These are phyloP conservation scores for Pachycephala philippinensis DNA, from an alignment of 2,113 vertebrate genomes.

Conservation along the genomic window DNA sequence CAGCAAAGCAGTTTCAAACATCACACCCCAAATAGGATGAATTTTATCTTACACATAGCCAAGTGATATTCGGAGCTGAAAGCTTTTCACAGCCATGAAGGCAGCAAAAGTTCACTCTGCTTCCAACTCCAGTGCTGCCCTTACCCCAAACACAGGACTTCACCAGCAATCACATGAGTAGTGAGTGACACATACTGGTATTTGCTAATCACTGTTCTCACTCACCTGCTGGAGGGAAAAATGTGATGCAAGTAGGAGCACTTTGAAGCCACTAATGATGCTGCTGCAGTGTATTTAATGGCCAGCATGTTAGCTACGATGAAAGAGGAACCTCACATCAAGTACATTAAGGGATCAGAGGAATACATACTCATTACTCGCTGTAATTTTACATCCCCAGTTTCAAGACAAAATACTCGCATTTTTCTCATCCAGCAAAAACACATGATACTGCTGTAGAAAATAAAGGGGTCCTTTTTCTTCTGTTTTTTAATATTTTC, in stretches of 20 bases:
- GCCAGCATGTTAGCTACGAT: constrained; percentile 49
- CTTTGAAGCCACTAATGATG: constrained; percentile 65
- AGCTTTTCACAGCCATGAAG: background rate
- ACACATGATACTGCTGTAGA: background rate
- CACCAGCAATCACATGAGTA: background rate
- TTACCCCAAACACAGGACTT: background rate
- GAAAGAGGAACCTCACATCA: constrained; percentile 61
- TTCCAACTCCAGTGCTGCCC: background rate
- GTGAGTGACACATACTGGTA: background rate
- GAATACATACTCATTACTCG: constrained; percentile 56
- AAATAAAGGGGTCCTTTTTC: constrained; percentile 6
- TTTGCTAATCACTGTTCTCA: constrained; percentile 20
- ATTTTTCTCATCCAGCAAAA: constrained; percentile 37
- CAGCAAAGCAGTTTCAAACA: background rate
- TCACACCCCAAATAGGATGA: background rate
- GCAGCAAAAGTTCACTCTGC: background rate
- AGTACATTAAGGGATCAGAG: constrained; percentile 66
- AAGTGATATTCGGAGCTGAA: background rate
- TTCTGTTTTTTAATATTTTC: constrained; percentile 6
- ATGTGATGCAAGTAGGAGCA: constrained; percentile 33
- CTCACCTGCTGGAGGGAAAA: constrained; percentile 52
- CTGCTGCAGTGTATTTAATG: constrained; percentile 55
- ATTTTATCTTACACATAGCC: background rate
- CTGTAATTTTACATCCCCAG: constrained; percentile 49
- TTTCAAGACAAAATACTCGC: constrained; percentile 37